Conservation (phyloP, 2,888 invertebrate genomes). For the Leptinotarsa juncta region DNA sequence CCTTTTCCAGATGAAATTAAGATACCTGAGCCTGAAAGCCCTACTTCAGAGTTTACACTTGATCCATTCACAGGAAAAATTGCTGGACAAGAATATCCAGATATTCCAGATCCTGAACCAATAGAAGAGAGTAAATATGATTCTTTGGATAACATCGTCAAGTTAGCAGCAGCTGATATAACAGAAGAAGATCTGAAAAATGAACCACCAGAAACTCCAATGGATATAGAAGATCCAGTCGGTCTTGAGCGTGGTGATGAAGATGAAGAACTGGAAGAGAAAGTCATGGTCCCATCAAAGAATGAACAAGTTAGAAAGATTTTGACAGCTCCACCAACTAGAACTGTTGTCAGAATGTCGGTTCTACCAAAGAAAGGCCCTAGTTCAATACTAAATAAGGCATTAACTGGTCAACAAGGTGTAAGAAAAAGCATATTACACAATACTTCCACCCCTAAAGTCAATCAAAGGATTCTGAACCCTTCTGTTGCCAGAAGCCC, state of each 20-base stretch:
- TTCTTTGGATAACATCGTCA: conserved; percentile 60
- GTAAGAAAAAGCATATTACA: conserved; percentile 57
- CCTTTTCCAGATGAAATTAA: conserved; percentile 72
- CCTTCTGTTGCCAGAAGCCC: conserved; percentile 46
- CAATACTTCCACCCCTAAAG: conserved; percentile 38
- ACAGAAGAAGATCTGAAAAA: conserved; percentile 58
- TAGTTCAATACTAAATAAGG: conserved; percentile 63
- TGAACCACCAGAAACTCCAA: conserved; percentile 41
- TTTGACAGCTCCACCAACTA: conserved; percentile 28
- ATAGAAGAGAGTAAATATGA: conserved; percentile 39
- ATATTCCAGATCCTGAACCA: conserved; percentile 58
- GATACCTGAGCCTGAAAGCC: conserved; percentile 72
- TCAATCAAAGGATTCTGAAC: conserved; percentile 49
- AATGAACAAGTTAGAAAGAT: conserved; percentile 34
- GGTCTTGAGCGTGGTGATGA: conserved; percentile 19
- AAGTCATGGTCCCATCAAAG: conserved; percentile 20
- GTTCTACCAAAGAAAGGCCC: conserved; percentile 54
- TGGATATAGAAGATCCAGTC: conserved; percentile 35
- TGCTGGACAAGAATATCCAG: conserved; percentile 49
- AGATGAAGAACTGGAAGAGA: conserved; percentile 23
- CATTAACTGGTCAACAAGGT: conserved; percentile 57
- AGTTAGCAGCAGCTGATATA: conserved; percentile 62
- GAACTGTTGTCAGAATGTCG: conserved; percentile 34
- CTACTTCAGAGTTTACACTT: conserved; percentile 74
- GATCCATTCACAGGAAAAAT: conserved; percentile 68